Percentiles rank a stretch among this genome's conserved stretches.
These are phyloP conservation scores for Euura saliciscinereae DNA, from an alignment of 1,140 invertebrate genomes.

Conservation along the genomic window DNA sequence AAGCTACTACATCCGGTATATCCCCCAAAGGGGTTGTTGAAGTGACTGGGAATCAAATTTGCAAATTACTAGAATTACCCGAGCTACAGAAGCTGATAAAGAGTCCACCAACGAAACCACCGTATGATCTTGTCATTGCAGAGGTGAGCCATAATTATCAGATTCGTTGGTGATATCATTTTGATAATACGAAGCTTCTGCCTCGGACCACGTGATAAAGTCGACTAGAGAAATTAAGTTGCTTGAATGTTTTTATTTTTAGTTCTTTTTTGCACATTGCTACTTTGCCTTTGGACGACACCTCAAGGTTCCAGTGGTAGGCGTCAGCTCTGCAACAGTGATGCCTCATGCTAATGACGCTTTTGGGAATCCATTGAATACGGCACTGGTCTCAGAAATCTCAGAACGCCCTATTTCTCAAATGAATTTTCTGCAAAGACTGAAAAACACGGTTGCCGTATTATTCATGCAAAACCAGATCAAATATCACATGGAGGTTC, in stretches of 20 bases:
- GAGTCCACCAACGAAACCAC: slow-evolving; percentile 28
- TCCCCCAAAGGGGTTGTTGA: slow-evolving; percentile 18
- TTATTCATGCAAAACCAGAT: slow-evolving; percentile 19
- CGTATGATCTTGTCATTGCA: slow-evolving; percentile 32
- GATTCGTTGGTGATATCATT: neutral
- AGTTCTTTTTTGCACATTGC: slow-evolving; percentile 37
- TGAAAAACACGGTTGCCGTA: slow-evolving; percentile 32
- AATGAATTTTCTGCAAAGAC: slow-evolving; percentile 42
- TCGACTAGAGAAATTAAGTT: neutral
- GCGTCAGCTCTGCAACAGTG: slow-evolving; percentile 23
- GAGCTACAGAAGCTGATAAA: slow-evolving; percentile 31
- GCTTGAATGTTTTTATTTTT: slow-evolving; percentile 10
- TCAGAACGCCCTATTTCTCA: slow-evolving; percentile 33
- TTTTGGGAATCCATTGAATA: slow-evolving; percentile 32
- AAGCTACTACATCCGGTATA: slow-evolving; percentile 17
- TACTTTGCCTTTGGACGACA: slow-evolving; percentile 26
- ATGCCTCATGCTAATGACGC: slow-evolving; percentile 29
- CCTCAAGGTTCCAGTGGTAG: slow-evolving; percentile 30
- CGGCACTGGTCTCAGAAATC: slow-evolving; percentile 42
- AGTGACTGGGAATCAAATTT: slow-evolving; percentile 30
- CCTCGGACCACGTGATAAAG: neutral
- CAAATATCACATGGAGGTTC: slow-evolving; percentile 26
- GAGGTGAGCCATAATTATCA: slow-evolving; percentile 27
- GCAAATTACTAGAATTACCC: slow-evolving; percentile 29
- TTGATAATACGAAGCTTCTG: neutral